phyloP scores from a whole-genome alignment of 2,797 vertebrate genomes.

The Morelia viridis region DNA sequence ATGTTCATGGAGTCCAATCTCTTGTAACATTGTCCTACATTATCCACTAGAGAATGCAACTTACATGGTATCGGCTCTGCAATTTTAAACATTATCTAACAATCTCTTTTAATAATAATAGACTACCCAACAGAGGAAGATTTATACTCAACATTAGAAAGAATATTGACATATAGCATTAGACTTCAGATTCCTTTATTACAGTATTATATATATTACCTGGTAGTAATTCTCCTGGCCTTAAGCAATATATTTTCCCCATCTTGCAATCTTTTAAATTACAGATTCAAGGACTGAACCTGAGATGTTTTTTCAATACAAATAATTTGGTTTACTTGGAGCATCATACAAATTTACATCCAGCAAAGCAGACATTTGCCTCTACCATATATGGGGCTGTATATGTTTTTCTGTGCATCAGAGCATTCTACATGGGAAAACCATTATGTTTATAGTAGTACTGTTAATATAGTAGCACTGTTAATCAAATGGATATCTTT shows the following conservation, averaged over 20 bases:
- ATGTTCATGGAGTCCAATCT: neutral
- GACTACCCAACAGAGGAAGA: neutral
- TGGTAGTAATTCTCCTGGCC: neutral
- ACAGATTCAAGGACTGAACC: neutral
- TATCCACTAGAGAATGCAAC: neutral
- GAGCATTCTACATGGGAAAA: neutral
- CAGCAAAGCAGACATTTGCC: neutral
- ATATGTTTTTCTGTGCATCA: neutral
- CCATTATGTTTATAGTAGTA: neutral
- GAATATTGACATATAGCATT: neutral
- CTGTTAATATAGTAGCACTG: neutral
- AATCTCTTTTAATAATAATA: neutral
- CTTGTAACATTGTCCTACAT: slow-evolving; percentile 3
- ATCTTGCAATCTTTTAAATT: neutral
- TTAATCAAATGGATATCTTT: neutral
- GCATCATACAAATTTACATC: neutral
- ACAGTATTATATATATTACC: neutral
- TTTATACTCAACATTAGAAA: neutral
- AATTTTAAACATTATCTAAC: neutral
- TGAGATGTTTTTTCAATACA: neutral
- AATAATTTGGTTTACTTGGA: neutral
- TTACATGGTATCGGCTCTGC: neutral
- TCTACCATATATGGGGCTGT: neutral
- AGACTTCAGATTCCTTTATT: neutral
- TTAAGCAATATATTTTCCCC: neutral